Conservation (phyloP, 2,888 invertebrate genomes). For the Acanthopleura granulata region DNA sequence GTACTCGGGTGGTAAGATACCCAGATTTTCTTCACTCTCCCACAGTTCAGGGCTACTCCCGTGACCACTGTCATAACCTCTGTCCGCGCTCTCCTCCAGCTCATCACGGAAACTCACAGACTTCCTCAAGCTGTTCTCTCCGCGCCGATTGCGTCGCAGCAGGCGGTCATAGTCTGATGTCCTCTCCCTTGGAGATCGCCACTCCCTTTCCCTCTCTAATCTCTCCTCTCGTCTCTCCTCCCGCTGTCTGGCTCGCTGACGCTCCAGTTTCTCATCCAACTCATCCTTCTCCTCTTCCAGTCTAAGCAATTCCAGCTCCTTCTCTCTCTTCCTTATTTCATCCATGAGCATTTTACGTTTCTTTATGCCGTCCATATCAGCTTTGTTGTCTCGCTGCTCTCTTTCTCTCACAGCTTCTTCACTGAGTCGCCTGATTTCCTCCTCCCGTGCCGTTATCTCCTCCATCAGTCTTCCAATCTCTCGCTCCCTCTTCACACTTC, state of each 20-base stretch:
- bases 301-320: background rate
- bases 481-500: background rate
- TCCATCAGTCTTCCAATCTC: background rate
- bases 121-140: slow-evolving; percentile 53
- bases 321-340: slow-evolving; percentile 25
- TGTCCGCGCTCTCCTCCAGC: slow-evolving; percentile 20
- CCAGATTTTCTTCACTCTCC: background rate
- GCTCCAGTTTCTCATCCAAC: background rate
- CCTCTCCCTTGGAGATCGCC: background rate
- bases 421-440: background rate
- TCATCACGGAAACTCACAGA: slow-evolving; percentile 47
- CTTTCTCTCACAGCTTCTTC: background rate
- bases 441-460: background rate
- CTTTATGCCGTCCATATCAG: slow-evolving; percentile 4
- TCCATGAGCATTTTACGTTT: slow-evolving; percentile 37
- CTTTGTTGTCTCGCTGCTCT: background rate
- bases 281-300: background rate
- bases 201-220: slow-evolving; percentile 26
- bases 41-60: slow-evolving; percentile 30
- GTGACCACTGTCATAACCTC: slow-evolving; percentile 34
- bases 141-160: slow-evolving; percentile 49
- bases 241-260: background rate
- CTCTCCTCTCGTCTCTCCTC: background rate
- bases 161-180: slow-evolving; percentile 26
- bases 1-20: background rate